Percentiles rank a stretch among this genome's conserved stretches.
These are phyloP conservation scores for Diacarnus erythraeanus DNA, from an alignment of 37 sponge, comb jelly and placozoan species.

Conservation along the genomic window DNA sequence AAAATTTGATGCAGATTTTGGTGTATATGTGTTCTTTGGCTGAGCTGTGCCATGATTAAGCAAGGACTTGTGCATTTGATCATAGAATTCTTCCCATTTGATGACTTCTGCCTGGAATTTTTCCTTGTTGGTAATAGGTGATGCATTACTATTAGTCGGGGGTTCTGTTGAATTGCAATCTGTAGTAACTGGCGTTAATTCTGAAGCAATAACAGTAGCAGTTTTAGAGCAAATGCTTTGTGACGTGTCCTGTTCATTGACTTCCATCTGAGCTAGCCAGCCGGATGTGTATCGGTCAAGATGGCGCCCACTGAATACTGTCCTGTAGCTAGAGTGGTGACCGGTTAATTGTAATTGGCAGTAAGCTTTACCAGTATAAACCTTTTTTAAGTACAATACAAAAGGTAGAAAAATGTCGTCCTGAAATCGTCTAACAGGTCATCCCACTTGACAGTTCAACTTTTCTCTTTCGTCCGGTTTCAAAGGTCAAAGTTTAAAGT, in stretches of 20 bases:
- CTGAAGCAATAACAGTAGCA: too few relatives aligned
- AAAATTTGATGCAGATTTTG: constrained; percentile 11
- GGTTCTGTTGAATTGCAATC: too few relatives aligned
- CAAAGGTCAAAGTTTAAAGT: too few relatives aligned
- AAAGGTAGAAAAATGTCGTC: not conserved
- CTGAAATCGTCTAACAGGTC: not conserved
- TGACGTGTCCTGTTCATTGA: not conserved
- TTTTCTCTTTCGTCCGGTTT: not conserved
- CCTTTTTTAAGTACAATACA: not conserved
- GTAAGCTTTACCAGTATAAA: not conserved
- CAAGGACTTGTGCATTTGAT: constrained; percentile 21
- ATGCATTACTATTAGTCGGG: not conserved
- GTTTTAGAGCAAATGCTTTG: not conserved
- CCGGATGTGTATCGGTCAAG: not conserved
- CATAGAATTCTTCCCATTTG: constrained; percentile 38
- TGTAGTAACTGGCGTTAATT: too few relatives aligned
- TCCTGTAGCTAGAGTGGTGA: not conserved
- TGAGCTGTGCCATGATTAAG: not conserved
- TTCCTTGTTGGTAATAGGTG: not conserved
- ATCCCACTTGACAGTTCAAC: not conserved
- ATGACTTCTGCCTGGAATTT: constrained; percentile 12
- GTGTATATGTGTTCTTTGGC: not conserved
- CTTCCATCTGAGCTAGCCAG: not conserved
- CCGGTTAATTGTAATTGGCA: not conserved
- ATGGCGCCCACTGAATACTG: not conserved